phyloP scores from a whole-genome alignment of 2,797 vertebrate species.

The Enteromius trimaculatus region DNA sequence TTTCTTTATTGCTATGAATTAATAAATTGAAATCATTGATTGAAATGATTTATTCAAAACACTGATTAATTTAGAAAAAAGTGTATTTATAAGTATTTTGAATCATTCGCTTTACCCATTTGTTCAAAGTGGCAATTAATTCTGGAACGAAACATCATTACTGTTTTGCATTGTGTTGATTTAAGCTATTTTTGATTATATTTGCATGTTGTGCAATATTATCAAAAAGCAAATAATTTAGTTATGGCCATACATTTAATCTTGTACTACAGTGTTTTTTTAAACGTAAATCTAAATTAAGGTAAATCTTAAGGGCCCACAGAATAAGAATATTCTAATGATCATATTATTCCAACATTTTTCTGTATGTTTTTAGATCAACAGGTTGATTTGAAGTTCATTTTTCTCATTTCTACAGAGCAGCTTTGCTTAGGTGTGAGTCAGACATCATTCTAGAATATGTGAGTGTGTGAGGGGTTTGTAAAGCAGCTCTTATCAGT shows the following conservation, averaged over 20 bases:
- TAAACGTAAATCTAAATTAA: too few species aligned
- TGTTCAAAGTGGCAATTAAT: background rate
- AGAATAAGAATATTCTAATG: background rate
- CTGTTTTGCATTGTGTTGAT: background rate
- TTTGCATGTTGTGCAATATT: background rate
- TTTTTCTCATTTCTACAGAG: background rate
- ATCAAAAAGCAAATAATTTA: background rate
- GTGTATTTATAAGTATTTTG: background rate
- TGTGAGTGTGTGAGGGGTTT: constrained; percentile 43
- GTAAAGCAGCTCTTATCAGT: constrained; percentile 51
- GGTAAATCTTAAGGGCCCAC: background rate
- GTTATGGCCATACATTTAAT: background rate
- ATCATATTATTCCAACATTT: background rate
- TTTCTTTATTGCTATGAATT: too few species aligned
- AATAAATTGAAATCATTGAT: background rate
- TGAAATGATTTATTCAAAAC: background rate
- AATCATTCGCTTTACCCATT: background rate
- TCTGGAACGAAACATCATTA: background rate
- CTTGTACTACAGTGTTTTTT: background rate
- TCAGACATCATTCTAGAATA: constrained; percentile 1
- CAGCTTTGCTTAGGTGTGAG: background rate
- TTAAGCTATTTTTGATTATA: background rate
- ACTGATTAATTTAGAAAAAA: background rate
- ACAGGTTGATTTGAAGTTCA: background rate
- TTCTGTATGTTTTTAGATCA: background rate